A percentile compares a stretch with the other conserved stretches of the same genome.
Evolutionary conservation across 30 jellyfish, hydroid and myxozoan species (phyloP).

Genomic region (Aurelia aurita): DNA sequence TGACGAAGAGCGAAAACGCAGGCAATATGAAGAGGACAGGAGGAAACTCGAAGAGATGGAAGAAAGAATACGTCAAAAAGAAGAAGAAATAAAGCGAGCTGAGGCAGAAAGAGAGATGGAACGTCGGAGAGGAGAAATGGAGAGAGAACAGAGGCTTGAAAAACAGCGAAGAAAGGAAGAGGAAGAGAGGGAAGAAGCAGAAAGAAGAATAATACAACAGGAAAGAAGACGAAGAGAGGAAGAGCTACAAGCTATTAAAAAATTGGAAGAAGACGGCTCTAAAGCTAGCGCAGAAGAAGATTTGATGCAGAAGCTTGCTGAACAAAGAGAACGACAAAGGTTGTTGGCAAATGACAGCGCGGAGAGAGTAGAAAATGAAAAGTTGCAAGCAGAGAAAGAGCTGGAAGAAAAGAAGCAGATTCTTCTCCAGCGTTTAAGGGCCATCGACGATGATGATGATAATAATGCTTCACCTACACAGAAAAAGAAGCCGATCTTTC

Average conservation of each 20-base stretch:
- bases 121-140: slow-evolving; percentile 38
- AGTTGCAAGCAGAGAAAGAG: slow-evolving; percentile 18
- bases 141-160: slow-evolving; percentile 18
- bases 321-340: slow-evolving; percentile 15
- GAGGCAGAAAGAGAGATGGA: slow-evolving; percentile 55
- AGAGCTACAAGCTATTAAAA: slow-evolving; percentile 32
- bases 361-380: slow-evolving; percentile 1
- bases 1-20: slow-evolving; percentile 63
- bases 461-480: background rate
- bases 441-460: slow-evolving; percentile 61
- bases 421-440: slow-evolving; percentile 84
- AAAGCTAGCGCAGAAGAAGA: slow-evolving; percentile 7
- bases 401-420: slow-evolving; percentile 67
- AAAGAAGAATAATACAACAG: slow-evolving; percentile 17
- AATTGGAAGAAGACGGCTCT: slow-evolving; percentile 35
- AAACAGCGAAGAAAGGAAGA: slow-evolving; percentile 36
- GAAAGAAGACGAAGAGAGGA: slow-evolving; percentile 29
- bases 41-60: slow-evolving; percentile 66
- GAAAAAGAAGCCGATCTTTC: slow-evolving; percentile 79
- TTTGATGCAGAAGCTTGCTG: slow-evolving; percentile 11
- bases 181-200: slow-evolving; percentile 40
- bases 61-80: slow-evolving; percentile 57
- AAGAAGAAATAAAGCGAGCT: slow-evolving; percentile 47
- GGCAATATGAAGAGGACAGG: slow-evolving; percentile 55
- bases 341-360: slow-evolving; percentile 10